These are phyloP conservation scores for Patella ulyssiponensis DNA, from an alignment of 2,888 invertebrate genomes.

Conservation along the genomic window DNA sequence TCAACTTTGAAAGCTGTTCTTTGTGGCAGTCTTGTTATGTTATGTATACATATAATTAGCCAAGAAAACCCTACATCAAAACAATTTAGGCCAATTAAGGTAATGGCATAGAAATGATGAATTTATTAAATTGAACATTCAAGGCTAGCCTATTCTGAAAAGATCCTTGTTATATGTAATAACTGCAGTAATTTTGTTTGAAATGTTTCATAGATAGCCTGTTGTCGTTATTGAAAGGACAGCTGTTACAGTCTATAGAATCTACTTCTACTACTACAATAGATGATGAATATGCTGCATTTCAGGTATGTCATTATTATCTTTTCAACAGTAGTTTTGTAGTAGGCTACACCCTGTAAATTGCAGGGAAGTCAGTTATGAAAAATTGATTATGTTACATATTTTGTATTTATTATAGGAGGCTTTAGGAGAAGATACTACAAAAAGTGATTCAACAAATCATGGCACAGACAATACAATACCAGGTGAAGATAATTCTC, in stretches of 20 bases:
- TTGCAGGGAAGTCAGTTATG: too few relatives aligned
- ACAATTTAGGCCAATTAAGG: too few relatives aligned
- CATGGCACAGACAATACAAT: neutral
- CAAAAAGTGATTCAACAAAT: neutral
- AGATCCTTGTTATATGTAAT: too few relatives aligned
- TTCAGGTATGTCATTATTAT: constrained; percentile 47
- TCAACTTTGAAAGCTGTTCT: neutral
- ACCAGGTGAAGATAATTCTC: neutral
- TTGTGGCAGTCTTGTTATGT: too few relatives aligned
- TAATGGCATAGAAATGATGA: too few relatives aligned
- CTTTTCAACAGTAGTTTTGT: neutral
- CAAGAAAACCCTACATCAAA: too few relatives aligned
- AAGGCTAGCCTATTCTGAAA: too few relatives aligned
- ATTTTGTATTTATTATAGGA: neutral
- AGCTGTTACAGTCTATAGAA: constrained; percentile 51
- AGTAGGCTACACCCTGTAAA: neutral
- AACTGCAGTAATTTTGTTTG: neutral
- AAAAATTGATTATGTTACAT: too few relatives aligned
- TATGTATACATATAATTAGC: too few relatives aligned
- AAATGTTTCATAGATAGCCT: constrained; percentile 46
- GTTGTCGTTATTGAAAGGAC: constrained; percentile 54
- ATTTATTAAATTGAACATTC: too few relatives aligned
- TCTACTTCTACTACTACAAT: constrained; percentile 18
- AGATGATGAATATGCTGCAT: constrained; percentile 62
- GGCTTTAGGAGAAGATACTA: neutral